Evolutionary conservation across 2,113 vertebrate genomes (phyloP).

Genomic region (Leptosomus discolor): DNA sequence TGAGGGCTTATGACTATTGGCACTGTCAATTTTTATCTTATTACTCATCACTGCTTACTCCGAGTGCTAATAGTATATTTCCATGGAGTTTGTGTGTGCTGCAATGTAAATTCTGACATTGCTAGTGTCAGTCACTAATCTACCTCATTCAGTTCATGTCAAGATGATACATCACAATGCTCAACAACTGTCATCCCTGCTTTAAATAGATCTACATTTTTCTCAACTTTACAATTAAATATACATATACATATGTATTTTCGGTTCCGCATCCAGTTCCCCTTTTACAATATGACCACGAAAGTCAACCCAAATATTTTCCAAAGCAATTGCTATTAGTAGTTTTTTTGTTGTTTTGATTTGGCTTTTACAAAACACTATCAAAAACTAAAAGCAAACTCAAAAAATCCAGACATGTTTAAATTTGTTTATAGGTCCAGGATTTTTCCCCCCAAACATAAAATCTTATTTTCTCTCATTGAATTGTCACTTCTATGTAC

Average conservation of each 20-base stretch:
- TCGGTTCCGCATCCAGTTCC: background rate
- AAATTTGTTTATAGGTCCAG: background rate
- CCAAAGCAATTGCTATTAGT: background rate
- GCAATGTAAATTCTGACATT: constrained; percentile 81
- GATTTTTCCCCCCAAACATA: background rate
- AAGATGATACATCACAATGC: constrained; percentile 80
- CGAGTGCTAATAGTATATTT: constrained; percentile 70
- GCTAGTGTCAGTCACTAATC: constrained; percentile 83
- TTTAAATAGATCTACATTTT: constrained; percentile 84
- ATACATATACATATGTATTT: background rate
- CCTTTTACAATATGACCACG: background rate
- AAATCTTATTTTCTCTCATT: background rate
- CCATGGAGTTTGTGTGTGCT: constrained; percentile 78
- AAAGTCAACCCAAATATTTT: constrained; percentile 10
- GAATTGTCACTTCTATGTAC: background rate
- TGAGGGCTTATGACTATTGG: constrained; percentile 86
- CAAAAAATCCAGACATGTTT: background rate
- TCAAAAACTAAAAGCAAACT: constrained; percentile 19
- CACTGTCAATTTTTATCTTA: constrained; percentile 84
- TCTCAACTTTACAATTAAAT: constrained; percentile 64
- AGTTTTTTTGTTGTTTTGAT: background rate
- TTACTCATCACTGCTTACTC: constrained; percentile 83
- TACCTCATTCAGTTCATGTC: constrained; percentile 85
- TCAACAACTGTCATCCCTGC: constrained; percentile 82
- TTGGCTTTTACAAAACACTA: background rate